Percentiles rank a stretch among this genome's conserved stretches.
phyloP scores from a whole-genome alignment of 2,888 invertebrate species.

The Chalcis sispes region DNA sequence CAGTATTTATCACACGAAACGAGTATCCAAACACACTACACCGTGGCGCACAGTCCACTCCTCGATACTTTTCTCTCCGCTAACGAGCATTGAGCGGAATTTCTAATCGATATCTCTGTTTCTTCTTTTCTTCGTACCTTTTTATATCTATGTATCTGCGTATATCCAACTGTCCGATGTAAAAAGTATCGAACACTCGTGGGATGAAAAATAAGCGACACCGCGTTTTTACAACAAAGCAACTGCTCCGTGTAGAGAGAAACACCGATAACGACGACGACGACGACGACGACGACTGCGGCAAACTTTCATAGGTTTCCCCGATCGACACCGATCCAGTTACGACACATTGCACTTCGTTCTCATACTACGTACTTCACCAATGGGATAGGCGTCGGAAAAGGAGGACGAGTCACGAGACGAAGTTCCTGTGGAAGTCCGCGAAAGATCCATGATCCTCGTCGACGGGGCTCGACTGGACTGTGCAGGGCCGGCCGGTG shows the following conservation, averaged over 20 bases:
- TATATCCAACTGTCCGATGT: too few relatives aligned
- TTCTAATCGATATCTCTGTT: not conserved
- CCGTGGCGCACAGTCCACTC: not conserved
- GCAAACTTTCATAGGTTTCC: constrained; percentile 17
- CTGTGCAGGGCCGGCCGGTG: constrained; percentile 60
- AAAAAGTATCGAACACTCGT: too few relatives aligned
- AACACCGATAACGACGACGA: not conserved
- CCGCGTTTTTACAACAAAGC: too few relatives aligned
- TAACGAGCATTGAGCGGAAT: too few relatives aligned
- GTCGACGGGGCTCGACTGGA: too few relatives aligned
- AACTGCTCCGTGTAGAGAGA: too few relatives aligned
- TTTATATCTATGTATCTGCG: too few relatives aligned
- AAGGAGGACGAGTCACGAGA: constrained; percentile 5
- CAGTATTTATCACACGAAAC: constrained; percentile 54
- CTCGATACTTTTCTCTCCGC: not conserved
- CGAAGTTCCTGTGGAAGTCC: constrained; percentile 2
- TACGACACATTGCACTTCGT: constrained; percentile 27
- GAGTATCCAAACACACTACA: too few relatives aligned
- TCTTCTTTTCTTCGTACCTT: not conserved
- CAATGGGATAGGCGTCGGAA: not conserved
- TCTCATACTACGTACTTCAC: not conserved
- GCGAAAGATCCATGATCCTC: not conserved
- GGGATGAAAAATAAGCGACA: too few relatives aligned
- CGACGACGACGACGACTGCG: constrained; percentile 18
- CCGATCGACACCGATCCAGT: constrained; percentile 30